Base-by-base conservation (phyloP, 2,888 invertebrate genomes). In the Coremacera marginata region DNA sequence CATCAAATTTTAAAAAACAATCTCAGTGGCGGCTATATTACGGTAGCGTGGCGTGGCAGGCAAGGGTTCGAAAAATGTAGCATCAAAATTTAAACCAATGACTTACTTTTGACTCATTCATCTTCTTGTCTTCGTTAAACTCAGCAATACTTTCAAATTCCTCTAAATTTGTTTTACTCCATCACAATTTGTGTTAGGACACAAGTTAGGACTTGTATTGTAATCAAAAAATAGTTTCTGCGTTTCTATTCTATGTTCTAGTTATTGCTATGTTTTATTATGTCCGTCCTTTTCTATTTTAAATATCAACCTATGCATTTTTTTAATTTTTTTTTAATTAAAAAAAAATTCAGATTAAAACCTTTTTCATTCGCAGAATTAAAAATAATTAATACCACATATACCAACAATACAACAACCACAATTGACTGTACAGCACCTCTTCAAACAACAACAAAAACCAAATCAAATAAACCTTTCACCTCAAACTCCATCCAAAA, bases 401-500 rank as follows among this genome's bases (percentile, higher is more conserved):
- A 51, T 27, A 55, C 52, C 57, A 62, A 63, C 34, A 49, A 27
- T 51, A 52, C 74, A 63, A 52, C 74, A 65, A 49, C 65, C 31
- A 34, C 60, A 31, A 49, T 16, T 44, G 31, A 51, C 16, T 9
- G 19, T 34, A 55, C 22, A 34, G 8, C 51, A 74, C 19, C 27
- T 65, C 9, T 52, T 22, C 9, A 9, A 27, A 60, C 57, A 49
- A 51, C 55, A 68, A 67, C 11, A 44, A 31, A 27, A 62, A 60
- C 65, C 51, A 3, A 7, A 25, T 22, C 7, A 65, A 9, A 19
- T 62, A 7, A 51, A 49, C 51, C 65, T 52, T 52, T 65, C 51
- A 37, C 81, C 82, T 72, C 80, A 80, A 80, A 75, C 80, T 75
- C 34, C 65, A 44, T 81, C 83, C 78, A 80, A 85, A 82, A 83